Evolutionary conservation across 2,113 vertebrate species (phyloP).

Genomic region (Vidua chalybeata): DNA sequence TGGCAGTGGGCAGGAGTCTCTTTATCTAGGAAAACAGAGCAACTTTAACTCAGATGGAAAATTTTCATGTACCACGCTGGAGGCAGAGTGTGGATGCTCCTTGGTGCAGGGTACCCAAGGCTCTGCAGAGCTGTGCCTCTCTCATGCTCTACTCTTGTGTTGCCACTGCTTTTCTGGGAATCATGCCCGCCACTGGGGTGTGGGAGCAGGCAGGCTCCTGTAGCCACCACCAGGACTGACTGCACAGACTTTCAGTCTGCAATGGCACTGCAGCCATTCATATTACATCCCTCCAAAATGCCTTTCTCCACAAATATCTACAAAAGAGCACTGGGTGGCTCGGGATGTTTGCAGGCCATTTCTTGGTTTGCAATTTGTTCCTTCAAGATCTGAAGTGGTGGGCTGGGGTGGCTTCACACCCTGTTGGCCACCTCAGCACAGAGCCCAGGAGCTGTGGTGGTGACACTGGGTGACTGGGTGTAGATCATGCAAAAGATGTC

Average conservation of each 20-base stretch:
- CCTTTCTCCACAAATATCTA: neutral
- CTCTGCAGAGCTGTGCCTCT: neutral
- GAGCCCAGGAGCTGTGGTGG: neutral
- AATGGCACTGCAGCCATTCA: neutral
- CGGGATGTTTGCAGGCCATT: neutral
- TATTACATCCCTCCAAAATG: neutral
- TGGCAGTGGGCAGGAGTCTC: neutral
- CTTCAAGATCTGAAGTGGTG: neutral
- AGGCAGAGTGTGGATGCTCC: neutral
- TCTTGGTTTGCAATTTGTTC: neutral
- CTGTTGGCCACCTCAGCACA: neutral
- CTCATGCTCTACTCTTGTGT: accelerated
- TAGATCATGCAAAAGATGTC: neutral
- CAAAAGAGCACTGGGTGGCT: neutral
- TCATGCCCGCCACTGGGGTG: accelerated
- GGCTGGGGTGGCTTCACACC: neutral
- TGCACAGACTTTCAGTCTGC: neutral
- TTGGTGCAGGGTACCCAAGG: accelerated
- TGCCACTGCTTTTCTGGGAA: neutral
- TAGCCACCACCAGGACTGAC: neutral
- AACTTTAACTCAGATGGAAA: neutral
- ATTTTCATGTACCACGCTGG: accelerated
- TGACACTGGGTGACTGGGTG: neutral
- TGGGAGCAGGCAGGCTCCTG: neutral
- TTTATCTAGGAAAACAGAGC: neutral